Evolutionary conservation across 2,113 vertebrate genomes (phyloP).

Genomic region (Saccopteryx leptura): DNA sequence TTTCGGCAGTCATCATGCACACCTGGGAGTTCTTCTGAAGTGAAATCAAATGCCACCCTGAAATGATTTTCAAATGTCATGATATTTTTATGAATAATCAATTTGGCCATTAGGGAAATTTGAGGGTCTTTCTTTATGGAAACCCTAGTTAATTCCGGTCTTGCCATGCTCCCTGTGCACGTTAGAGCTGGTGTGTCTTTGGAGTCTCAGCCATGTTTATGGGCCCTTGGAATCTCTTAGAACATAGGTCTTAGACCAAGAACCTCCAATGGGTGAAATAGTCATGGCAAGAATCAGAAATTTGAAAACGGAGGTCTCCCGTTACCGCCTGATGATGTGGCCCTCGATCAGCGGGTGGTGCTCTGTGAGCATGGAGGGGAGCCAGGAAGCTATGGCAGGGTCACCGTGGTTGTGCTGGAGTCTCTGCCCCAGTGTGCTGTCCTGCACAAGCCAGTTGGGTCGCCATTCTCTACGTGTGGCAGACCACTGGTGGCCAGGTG

Average conservation of each 20-base stretch:
- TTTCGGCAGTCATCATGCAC: background rate
- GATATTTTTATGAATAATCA: slow-evolving; percentile 48
- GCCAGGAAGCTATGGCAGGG: background rate
- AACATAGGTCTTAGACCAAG: background rate
- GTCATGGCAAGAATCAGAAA: background rate
- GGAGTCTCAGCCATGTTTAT: background rate
- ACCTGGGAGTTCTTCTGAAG: slow-evolving; percentile 36
- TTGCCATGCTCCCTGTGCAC: background rate
- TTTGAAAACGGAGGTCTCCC: background rate
- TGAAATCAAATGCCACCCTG: slow-evolving; percentile 50
- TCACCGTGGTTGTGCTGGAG: accelerated
- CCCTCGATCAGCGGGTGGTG: background rate
- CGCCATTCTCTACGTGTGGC: background rate
- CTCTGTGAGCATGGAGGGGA: background rate
- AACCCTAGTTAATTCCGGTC: background rate
- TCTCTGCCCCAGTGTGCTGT: background rate
- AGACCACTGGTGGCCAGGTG: background rate
- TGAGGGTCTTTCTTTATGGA: background rate
- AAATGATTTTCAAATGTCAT: slow-evolving; percentile 47
- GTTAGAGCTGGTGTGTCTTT: background rate
- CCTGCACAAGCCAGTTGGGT: too few relatives aligned
- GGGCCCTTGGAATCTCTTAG: background rate
- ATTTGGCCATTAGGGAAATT: background rate
- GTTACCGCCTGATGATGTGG: background rate
- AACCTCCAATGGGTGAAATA: background rate